Percentiles rank a stretch among this genome's conserved stretches.
These are phyloP conservation scores for Poecilia wingei DNA, from an alignment of 2,797 vertebrate genomes.

Conservation along the genomic window DNA sequence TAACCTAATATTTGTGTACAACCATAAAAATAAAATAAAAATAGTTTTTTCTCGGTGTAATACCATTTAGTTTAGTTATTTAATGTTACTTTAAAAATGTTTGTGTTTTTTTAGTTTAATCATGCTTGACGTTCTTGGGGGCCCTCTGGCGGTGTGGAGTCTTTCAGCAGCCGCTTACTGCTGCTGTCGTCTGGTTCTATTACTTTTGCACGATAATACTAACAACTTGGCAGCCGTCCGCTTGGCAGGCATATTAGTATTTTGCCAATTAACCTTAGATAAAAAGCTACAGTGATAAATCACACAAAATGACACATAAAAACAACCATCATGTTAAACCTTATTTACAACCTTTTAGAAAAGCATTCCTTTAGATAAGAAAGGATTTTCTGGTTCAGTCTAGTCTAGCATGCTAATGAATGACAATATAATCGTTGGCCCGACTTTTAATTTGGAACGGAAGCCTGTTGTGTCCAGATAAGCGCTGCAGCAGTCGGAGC, in stretches of 20 bases:
- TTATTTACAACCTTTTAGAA: neutral
- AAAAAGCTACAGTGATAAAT: neutral
- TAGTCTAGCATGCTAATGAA: neutral
- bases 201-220: neutral
- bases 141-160: too few species aligned
- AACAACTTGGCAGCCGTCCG: neutral
- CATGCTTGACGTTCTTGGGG: neutral
- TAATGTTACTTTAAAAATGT: neutral
- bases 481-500: neutral
- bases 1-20: too few species aligned
- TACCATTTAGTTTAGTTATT: neutral
- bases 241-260: neutral
- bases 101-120: neutral
- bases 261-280: neutral
- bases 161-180: too few species aligned
- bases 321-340: neutral
- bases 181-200: neutral
- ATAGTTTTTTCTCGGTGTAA: neutral
- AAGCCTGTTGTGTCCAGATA: neutral
- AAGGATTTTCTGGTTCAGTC: neutral
- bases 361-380: neutral
- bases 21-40: neutral
- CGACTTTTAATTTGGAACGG: slow-evolving; percentile 57
- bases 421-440: neutral
- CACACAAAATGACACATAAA: neutral